Evolutionary conservation across 2,888 invertebrate genomes (phyloP).

Genomic region (Homarus gammarus): DNA sequence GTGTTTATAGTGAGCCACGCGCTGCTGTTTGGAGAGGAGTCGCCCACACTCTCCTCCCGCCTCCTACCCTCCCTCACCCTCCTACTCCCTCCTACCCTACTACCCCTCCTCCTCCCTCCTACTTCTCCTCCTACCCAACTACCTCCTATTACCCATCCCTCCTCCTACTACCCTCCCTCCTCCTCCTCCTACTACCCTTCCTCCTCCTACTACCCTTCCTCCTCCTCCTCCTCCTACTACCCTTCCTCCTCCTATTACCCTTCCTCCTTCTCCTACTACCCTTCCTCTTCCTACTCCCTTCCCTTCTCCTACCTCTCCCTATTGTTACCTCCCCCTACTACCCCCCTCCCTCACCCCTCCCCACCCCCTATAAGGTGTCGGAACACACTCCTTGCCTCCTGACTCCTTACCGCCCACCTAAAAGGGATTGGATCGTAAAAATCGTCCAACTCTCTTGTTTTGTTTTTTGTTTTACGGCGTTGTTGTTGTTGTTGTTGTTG

Average conservation of each 20-base stretch:
- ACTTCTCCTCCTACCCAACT: too few species aligned
- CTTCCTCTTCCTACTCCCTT: not conserved
- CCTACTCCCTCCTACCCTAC: too few species aligned
- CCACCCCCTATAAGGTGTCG: constrained; percentile 1
- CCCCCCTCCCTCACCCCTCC: too few species aligned
- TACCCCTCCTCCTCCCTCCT: too few species aligned
- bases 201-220: too few species aligned
- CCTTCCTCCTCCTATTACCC: not conserved
- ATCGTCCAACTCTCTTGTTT: not conserved
- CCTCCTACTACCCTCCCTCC: too few species aligned
- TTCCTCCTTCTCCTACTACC: not conserved
- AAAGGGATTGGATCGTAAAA: not conserved
- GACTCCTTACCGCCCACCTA: not conserved
- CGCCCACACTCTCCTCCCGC: not conserved
- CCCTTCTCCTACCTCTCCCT: not conserved
- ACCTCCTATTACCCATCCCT: too few species aligned
- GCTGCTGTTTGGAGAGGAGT: constrained; percentile 33
- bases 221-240: too few species aligned
- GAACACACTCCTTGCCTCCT: not conserved
- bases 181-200: too few species aligned
- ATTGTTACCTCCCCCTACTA: too few species aligned
- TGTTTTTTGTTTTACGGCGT: not conserved
- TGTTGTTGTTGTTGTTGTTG: too few species aligned
- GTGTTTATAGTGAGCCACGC: constrained; percentile 41
- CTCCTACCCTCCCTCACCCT: not conserved